phyloP scores from a whole-genome alignment of 2,797 vertebrate genomes.

The Vespertilio murinus region DNA sequence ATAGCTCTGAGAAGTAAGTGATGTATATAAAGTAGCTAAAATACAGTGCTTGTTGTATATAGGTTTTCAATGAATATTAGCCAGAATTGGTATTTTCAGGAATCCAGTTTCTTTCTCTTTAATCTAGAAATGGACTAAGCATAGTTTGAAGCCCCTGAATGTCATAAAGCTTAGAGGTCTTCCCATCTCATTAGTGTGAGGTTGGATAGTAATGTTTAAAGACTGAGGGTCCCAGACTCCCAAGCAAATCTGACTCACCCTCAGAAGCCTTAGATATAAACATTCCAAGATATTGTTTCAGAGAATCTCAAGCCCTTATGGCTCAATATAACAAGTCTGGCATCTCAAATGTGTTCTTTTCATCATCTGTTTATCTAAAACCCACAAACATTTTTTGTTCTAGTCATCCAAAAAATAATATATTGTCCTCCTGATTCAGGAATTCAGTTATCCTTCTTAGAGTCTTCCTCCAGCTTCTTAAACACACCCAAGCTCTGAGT shows the following conservation, averaged over 20 bases:
- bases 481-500: background rate
- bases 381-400: background rate
- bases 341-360: background rate
- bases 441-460: background rate
- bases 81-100: background rate
- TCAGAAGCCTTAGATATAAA: background rate
- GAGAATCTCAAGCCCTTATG: background rate
- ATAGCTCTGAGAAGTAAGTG: background rate
- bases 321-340: background rate
- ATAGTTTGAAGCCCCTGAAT: background rate
- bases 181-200: no score
- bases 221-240: background rate
- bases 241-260: background rate
- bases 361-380: conserved; percentile 31
- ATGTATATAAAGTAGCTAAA: background rate
- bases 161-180: background rate
- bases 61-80: background rate
- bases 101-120: background rate
- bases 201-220: background rate
- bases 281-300: background rate
- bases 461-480: background rate
- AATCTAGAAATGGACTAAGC: background rate
- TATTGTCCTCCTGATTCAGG: background rate
- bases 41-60: background rate
- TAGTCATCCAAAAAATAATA: background rate